Evolutionary conservation across 1,140 invertebrate genomes (phyloP).

Genomic region (Hypothenemus hampei): DNA sequence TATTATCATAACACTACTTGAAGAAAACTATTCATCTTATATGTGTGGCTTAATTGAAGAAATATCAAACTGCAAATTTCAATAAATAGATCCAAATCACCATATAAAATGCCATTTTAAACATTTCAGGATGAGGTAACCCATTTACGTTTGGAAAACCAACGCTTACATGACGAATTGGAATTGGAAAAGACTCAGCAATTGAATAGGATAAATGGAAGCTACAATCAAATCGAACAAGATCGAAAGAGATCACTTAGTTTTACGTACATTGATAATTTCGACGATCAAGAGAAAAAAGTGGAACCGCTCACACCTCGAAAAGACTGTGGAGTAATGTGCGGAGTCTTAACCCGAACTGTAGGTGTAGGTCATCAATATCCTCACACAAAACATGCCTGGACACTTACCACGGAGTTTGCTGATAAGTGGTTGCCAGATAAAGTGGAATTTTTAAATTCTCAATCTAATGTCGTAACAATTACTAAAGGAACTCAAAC

Average conservation of each 20-base stretch:
- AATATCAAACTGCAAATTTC: too few relatives aligned
- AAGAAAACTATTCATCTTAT: too few relatives aligned
- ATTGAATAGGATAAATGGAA: slow-evolving; percentile 46
- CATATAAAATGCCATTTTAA: too few relatives aligned
- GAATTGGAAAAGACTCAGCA: slow-evolving; percentile 45
- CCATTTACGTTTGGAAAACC: slow-evolving; percentile 69
- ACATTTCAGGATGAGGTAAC: slow-evolving; percentile 53
- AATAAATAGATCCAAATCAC: too few relatives aligned
- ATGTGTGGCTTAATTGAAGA: too few relatives aligned
- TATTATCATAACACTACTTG: too few relatives aligned
- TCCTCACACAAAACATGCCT: slow-evolving; percentile 42
- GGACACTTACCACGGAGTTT: slow-evolving; percentile 36
- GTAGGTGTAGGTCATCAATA: slow-evolving; percentile 56
- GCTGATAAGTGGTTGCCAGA: slow-evolving; percentile 42
- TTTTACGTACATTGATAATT: slow-evolving; percentile 30
- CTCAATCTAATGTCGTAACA: slow-evolving; percentile 31
- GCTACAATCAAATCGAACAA: slow-evolving; percentile 23
- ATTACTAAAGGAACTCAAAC: slow-evolving; percentile 41
- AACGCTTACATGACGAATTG: slow-evolving; percentile 57
- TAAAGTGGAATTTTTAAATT: slow-evolving; percentile 39
- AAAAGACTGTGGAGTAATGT: slow-evolving; percentile 64
- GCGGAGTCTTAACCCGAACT: slow-evolving; percentile 60
- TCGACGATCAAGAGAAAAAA: slow-evolving; percentile 27
- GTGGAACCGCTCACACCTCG: slow-evolving; percentile 33
- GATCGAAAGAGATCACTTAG: slow-evolving; percentile 34